Percentiles rank a stretch among this genome's conserved stretches.
phyloP scores from a whole-genome alignment of 2,113 vertebrate genomes.

The Urocolius indicus region DNA sequence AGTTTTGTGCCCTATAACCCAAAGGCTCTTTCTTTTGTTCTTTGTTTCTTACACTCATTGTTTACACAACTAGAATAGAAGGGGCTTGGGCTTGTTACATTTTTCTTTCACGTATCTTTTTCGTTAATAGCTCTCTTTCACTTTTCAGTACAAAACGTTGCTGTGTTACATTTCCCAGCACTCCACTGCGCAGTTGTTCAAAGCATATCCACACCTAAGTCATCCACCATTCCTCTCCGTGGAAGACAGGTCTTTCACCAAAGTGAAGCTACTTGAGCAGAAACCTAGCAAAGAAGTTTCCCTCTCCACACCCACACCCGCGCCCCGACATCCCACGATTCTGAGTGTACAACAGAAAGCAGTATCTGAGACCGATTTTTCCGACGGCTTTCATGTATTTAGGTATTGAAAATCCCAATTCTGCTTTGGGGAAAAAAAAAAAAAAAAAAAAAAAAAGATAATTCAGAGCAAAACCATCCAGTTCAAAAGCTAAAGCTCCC shows the following conservation, averaged over 20 bases:
- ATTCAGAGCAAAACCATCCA: slow-evolving; percentile 73
- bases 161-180: not conserved
- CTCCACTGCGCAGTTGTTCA: not conserved
- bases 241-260: not conserved
- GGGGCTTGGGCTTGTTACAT: fast-evolving
- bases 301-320: too few species aligned
- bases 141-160: not conserved
- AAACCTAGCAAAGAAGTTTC: slow-evolving; percentile 15
- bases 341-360: not conserved
- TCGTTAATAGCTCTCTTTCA: not conserved
- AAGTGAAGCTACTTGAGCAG: slow-evolving; percentile 3
- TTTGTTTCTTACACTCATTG: not conserved
- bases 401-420: slow-evolving; percentile 53
- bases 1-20: not conserved
- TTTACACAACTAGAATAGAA: not conserved
- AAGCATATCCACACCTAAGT: not conserved
- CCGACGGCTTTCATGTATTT: not conserved
- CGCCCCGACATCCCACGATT: not conserved
- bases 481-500: slow-evolving; percentile 82
- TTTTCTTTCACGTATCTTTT: not conserved
- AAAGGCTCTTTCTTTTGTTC: not conserved
- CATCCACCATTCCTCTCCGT: not conserved
- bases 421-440: not conserved
- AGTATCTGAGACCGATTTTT: slow-evolving; percentile 27
- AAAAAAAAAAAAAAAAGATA: not conserved